Percentiles rank a stretch among this genome's conserved stretches.
Evolutionary conservation across 2,113 vertebrate species (phyloP).

Genomic region (Platichthys stellatus): DNA sequence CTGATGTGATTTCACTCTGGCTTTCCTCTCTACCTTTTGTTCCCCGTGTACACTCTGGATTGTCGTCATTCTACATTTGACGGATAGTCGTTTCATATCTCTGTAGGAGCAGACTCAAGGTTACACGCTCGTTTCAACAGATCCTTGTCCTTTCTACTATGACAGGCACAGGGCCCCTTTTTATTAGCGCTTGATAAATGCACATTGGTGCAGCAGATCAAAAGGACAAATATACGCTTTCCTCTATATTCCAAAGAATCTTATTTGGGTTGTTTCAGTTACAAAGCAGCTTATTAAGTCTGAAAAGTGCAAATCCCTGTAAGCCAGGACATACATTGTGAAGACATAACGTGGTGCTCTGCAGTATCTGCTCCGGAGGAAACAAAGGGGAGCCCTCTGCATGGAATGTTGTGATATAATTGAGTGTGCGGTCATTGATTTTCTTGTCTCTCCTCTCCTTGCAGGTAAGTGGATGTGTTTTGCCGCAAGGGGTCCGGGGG

Average conservation of each 20-base stretch:
- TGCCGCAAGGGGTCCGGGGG: conserved; percentile 62
- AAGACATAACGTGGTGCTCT: conserved; percentile 12
- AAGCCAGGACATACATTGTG: not conserved
- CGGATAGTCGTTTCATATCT: conserved; percentile 30
- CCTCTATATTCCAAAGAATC: not conserved
- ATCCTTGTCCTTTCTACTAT: conserved; percentile 15
- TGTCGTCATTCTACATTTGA: conserved; percentile 41
- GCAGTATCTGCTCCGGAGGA: conserved; percentile 19
- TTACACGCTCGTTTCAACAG: conserved; percentile 10
- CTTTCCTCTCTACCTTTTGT: conserved; percentile 16
- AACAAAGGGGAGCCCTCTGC: conserved; percentile 50
- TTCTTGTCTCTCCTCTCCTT: conserved; percentile 74
- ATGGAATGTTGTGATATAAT: conserved; percentile 70
- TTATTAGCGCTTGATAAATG: conserved; percentile 37
- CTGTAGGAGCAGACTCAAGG: conserved; percentile 48
- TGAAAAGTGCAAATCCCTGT: too few species aligned
- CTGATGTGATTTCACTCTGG: conserved; percentile 17
- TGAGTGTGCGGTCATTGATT: conserved; percentile 77
- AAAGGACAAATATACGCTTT: not conserved
- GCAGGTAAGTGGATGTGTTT: conserved; percentile 81
- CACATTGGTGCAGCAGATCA: not conserved
- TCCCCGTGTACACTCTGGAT: conserved; percentile 13
- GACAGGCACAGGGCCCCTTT: conserved; percentile 6
- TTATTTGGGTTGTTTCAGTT: conserved; percentile 10
- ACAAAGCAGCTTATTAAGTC: conserved; percentile 6